Base-by-base conservation (phyloP, 2,113 vertebrate species). In the Capra hircus region DNA sequence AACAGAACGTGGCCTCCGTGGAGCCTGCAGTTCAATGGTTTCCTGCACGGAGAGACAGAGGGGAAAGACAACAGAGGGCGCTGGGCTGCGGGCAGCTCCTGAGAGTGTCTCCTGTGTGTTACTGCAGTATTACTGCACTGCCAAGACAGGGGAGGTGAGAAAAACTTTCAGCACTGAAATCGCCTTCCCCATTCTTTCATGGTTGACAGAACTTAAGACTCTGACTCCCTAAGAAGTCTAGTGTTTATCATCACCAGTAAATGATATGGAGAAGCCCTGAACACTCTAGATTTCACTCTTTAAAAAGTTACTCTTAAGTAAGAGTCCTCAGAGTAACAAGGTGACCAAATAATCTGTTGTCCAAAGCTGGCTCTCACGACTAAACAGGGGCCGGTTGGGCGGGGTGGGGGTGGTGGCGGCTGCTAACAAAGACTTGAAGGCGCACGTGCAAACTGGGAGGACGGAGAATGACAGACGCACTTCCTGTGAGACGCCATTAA, bases 71-170 rank as follows among this genome's bases (percentile, higher is more conserved):
- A 36, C 11, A 83, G 81, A 15, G 52, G 3, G 33, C 0, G 2
- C 19, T 14, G 81, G 81, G 52, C n/a, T 10, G 21, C 6, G 4
- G 81, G 52, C 4, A 12, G 91, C 71, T 19, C 28, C n/a, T 0
- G 0, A 27, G 12, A 33, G 33, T 19, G 45, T 15, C 53, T 28
- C 5, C 2, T 43, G 2, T n/a, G 36, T 5, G 0, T 12, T n/a
- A 43, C 45, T 13, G 77, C 19, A 6, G 12, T 25, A 25, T 3
- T 43, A 74, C 16, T 64, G 40, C 14, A 57, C 59, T 13, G 55
- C 40, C 52, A 48, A 36, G 67, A 13, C 28, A 28, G 43, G 57
- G 0, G 7, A 59, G 21, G 25, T 30, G 59, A 89, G 45, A 8
- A 57, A 19, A 55, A 36, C 36, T 77, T 6, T 67, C 57, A n/a